Percentiles rank a stretch among this genome's conserved stretches.
phyloP scores from a whole-genome alignment of 2,888 invertebrate species.

The Andricus curvator region DNA sequence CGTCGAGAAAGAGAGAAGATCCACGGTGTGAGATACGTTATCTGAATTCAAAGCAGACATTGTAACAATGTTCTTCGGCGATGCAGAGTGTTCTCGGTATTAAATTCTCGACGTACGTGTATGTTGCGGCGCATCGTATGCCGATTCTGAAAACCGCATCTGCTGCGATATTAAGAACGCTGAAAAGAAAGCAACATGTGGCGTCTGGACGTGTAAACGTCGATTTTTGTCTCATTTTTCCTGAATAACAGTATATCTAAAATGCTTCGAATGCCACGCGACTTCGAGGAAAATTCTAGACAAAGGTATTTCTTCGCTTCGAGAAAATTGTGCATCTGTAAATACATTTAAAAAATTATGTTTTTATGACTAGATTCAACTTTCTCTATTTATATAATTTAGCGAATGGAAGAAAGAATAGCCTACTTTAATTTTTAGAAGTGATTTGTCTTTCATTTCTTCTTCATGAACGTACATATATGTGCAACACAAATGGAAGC shows the following conservation, averaged over 20 bases:
- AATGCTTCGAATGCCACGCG: not conserved
- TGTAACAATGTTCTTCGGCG: constrained; percentile 60
- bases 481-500: too few relatives aligned
- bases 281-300: not conserved
- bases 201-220: constrained; percentile 31
- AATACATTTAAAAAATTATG: not conserved
- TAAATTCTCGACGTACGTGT: constrained; percentile 55
- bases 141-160: constrained; percentile 54
- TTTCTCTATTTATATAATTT: too few relatives aligned
- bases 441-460: too few relatives aligned
- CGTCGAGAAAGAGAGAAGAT: constrained; percentile 48
- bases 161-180: constrained; percentile 62
- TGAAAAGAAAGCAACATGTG: constrained; percentile 66
- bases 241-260: not conserved
- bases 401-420: too few relatives aligned
- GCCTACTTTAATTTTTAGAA: too few relatives aligned
- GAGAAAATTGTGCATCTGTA: not conserved
- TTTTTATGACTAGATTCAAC: too few relatives aligned
- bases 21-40: constrained; percentile 65
- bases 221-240: not conserved
- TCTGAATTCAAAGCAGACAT: constrained; percentile 67
- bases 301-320: not conserved
- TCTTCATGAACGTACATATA: too few relatives aligned
- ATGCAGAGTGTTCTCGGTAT: constrained; percentile 44
- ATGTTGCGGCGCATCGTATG: constrained; percentile 44